Percentiles rank a stretch among this genome's conserved stretches.
phyloP scores from a whole-genome alignment of 1,140 invertebrate species.

The Drosophila mauritiana region DNA sequence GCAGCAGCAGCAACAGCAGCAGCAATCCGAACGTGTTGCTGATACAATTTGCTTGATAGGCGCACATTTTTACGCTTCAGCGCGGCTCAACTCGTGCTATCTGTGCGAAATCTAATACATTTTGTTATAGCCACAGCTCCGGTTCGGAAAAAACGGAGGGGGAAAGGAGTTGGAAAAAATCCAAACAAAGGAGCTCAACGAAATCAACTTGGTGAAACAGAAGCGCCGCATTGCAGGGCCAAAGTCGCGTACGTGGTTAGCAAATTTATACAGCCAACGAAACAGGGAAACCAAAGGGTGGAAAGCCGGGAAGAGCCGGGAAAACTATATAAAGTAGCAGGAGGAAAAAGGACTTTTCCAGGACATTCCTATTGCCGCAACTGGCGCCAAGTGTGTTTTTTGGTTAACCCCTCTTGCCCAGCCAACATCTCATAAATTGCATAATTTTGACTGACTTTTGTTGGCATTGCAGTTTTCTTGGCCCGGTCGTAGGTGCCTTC shows the following conservation, averaged over 20 bases:
- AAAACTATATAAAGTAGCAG: slow-evolving; percentile 14
- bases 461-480: slow-evolving; percentile 67
- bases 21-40: slow-evolving; percentile 72
- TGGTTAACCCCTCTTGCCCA: slow-evolving; percentile 59
- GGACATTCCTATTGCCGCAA: slow-evolving; percentile 33
- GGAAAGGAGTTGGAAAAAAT: slow-evolving; percentile 26
- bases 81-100: slow-evolving; percentile 54
- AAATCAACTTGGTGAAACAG: slow-evolving; percentile 67
- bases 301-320: neutral
- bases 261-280: slow-evolving; percentile 72
- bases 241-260: slow-evolving; percentile 75
- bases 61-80: slow-evolving; percentile 80
- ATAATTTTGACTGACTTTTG: slow-evolving; percentile 83
- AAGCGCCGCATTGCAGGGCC: slow-evolving; percentile 75
- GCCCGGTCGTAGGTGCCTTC: slow-evolving; percentile 66
- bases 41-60: slow-evolving; percentile 82
- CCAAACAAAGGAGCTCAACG: slow-evolving; percentile 20
- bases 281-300: slow-evolving; percentile 1
- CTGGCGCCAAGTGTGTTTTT: slow-evolving; percentile 78
- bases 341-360: slow-evolving; percentile 27
- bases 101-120: slow-evolving; percentile 81
- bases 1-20: slow-evolving; percentile 20
- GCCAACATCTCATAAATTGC: slow-evolving; percentile 82
- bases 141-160: slow-evolving; percentile 10
- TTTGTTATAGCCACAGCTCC: slow-evolving; percentile 65